These are phyloP conservation scores for Sebastes nivosus DNA, from an alignment of 2,797 vertebrate genomes.

Conservation along the genomic window DNA sequence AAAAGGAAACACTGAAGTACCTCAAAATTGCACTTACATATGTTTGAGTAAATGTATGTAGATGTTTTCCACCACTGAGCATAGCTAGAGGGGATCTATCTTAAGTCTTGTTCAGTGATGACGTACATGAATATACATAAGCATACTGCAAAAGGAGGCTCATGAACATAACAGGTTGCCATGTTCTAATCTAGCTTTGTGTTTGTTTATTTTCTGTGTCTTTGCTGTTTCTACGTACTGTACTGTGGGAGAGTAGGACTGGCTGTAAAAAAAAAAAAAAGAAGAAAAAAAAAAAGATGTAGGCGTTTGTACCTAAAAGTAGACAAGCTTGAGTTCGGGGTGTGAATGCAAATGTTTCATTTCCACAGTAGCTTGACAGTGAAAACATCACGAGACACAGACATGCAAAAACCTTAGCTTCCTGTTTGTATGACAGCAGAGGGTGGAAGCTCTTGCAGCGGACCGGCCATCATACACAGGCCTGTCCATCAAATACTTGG, in stretches of 20 bases:
- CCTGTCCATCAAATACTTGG: constrained; percentile 76
- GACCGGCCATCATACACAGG: constrained; percentile 63
- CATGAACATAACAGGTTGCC: neutral
- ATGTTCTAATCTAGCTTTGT: constrained; percentile 14
- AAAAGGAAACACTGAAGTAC: neutral
- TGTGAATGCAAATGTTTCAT: constrained; percentile 27
- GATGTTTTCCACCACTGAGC: neutral
- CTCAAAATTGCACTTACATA: neutral
- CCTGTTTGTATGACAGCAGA: constrained; percentile 31
- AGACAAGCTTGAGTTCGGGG: neutral
- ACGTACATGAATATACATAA: constrained; percentile 1
- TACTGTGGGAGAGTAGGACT: constrained; percentile 9
- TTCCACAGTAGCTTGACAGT: constrained; percentile 16
- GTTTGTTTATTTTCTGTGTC: constrained; percentile 24
- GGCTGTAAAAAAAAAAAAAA: neutral
- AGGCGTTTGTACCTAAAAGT: constrained; percentile 52
- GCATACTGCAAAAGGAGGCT: neutral
- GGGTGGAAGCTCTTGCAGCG: constrained; percentile 40
- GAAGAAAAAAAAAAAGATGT: constrained; percentile 1
- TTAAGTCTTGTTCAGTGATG: neutral
- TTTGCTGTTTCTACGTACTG: constrained; percentile 16
- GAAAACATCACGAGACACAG: constrained; percentile 17
- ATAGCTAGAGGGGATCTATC: neutral
- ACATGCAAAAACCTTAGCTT: constrained; percentile 31
- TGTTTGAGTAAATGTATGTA: neutral